Evolutionary conservation across 2,888 invertebrate genomes (phyloP), one percentile per base, ranked within the genome.

Genomic region (Xestia ashworthii): DNA sequence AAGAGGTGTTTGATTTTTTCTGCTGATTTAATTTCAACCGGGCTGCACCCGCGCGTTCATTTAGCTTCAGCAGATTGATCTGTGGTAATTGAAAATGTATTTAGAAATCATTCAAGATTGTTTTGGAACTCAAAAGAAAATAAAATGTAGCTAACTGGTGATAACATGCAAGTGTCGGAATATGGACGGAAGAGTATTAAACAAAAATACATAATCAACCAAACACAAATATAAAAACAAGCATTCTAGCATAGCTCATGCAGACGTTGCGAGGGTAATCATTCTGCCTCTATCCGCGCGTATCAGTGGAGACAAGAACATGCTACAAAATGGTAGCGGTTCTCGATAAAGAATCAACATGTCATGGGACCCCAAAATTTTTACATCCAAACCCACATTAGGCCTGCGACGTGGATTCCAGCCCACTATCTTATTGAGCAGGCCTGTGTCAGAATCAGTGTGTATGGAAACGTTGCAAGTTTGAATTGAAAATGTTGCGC

Each of bases 1-100:
- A 72, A 32, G 76, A 67, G 4, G 71, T 55, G 12, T 25, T 70
- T 25, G 14, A 12, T 75, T 79, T 83, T n/a, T 64, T 60, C 1
- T 74, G 69, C 11, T 32, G 79, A 48, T 83, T 69, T 12, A 60
- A 12, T 71, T 79, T 86, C 44, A 75, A 22, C 19, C 84, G 71
- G 4, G 76, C 55, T 32, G 72, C 75, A 12, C 80, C 80, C 5
- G 84, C 84, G 12, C 84, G 70, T 62, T 79, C 87, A 19, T 84
- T 84, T 55, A 86, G 62, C 70, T 75, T 84, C 48, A 84, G 66
- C 0, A 84, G 70, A n/a, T 84, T 68, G 12, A 75, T 71, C 84
- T 84, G 78, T 66, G 64, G 58, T 65, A 32, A 58, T 72, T 41
- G 9, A 76, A 72, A 67, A 50, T 25, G 11, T 25, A 41, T 70